Percentiles rank a stretch among this genome's conserved stretches.
Evolutionary conservation across 2,797 vertebrate genomes (phyloP).

Genomic region (Sebastes trivittatus): DNA sequence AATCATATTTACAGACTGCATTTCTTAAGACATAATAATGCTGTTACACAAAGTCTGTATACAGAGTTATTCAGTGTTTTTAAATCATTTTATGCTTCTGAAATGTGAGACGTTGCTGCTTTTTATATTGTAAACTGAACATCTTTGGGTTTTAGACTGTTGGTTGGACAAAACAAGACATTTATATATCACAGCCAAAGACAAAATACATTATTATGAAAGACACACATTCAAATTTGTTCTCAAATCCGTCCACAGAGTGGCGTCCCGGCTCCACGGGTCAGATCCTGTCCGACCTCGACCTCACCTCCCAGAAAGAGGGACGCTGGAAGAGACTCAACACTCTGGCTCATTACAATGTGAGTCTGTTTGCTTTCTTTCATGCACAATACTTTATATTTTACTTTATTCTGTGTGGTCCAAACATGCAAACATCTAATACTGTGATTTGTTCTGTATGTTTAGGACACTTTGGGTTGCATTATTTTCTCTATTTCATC

Average conservation of each 20-base stretch:
- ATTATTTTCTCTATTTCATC: neutral
- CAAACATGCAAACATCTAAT: neutral
- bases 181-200: too few relatives aligned
- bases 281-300: slow-evolving; percentile 96
- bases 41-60: neutral
- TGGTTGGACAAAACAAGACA: neutral
- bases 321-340: slow-evolving; percentile 94
- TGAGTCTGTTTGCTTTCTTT: slow-evolving; percentile 71
- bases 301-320: slow-evolving; percentile 95
- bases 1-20: neutral
- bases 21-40: too few relatives aligned
- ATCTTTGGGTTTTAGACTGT: neutral
- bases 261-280: slow-evolving; percentile 98
- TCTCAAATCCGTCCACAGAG: slow-evolving; percentile 77
- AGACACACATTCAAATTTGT: neutral
- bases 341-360: slow-evolving; percentile 97
- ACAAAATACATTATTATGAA: neutral
- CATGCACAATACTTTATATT: neutral
- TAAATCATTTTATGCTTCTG: neutral
- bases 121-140: neutral
- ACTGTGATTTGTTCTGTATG: neutral
- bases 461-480: neutral
- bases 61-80: neutral
- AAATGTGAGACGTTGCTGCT: too few relatives aligned
- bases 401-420: neutral